Base-by-base conservation (phyloP, 2,113 vertebrate species). In the Perca flavescens region DNA sequence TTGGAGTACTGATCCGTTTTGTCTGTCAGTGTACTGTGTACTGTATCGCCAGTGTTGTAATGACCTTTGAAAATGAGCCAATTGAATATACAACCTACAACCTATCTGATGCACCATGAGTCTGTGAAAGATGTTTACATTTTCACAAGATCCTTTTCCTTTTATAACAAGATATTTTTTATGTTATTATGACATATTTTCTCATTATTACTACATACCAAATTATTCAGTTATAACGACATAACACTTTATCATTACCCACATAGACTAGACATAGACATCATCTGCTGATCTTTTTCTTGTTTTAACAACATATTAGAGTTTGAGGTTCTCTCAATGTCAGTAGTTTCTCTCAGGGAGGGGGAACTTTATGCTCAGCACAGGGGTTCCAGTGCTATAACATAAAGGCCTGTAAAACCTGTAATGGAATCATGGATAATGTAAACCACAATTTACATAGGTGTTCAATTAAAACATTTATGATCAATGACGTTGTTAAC, bases 371-470 rank as follows among this genome's bases (percentile, higher is more conserved):
- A 54, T 15, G 34, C 68, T 57, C 25, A 50, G 65, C 60, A 56
- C 34, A 46, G 14, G 25, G 49, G 7, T 56, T 50, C 34, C 56
- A 43, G 31, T 56, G 8, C 69, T 69, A 52, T 69, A n/a, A 65
- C 43, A 12, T 7, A 54, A 82, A 36, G 22, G 56, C 25, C 21
- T 52, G 7, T 73, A 57, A 77, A 78, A 66, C 17, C 17, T 36
- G 25, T 25, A 57, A 57, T 53, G 60, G 43, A 68, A 11, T 64
- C 22, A 63, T 54, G 60, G 47, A 34, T 11, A 43, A 43, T 43
- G 54, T 65, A 73, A 77, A 82, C 40, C 62, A 43, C 67, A 58
- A 73, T 85, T 36, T 49, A 49, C n/a, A 40, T 25, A 49, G 13
- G 15, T 9, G 14, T 72, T 15, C 17, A 56, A 19, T 19, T 0